Conservation (phyloP, 1,140 invertebrate genomes). For the Atopsyche davidsoni region DNA sequence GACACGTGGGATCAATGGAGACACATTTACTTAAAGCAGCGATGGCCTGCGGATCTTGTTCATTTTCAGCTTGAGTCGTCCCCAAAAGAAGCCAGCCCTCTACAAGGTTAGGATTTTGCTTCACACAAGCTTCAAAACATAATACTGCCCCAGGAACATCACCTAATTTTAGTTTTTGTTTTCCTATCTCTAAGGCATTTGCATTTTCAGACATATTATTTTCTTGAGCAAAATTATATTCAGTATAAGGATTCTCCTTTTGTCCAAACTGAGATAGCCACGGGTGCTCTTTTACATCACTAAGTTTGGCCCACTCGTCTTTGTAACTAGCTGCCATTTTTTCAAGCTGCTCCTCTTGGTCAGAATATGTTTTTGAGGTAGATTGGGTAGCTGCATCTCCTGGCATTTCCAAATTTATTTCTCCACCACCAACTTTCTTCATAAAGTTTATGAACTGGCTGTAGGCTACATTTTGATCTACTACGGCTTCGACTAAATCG, state of each 20-base stretch:
- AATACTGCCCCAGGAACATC: conserved; percentile 93
- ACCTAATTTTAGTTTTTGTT: conserved; percentile 72
- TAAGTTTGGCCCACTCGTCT: conserved; percentile 47
- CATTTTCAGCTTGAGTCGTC: conserved; percentile 83
- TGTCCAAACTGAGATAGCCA: conserved; percentile 35
- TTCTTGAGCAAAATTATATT: conserved; percentile 78
- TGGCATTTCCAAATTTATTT: conserved; percentile 46
- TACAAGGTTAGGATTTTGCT: conserved; percentile 72
- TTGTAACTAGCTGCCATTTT: conserved; percentile 45
- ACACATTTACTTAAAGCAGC: conserved; percentile 82
- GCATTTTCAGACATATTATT: conserved; percentile 79
- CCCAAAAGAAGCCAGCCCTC: conserved; percentile 80
- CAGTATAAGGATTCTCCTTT: conserved; percentile 38
- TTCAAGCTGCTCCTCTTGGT: conserved; percentile 41
- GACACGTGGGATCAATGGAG: conserved; percentile 73
- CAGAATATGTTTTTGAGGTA: conserved; percentile 33
- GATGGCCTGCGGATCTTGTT: conserved; percentile 82
- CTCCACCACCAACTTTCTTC: conserved; percentile 65
- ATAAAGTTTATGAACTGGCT: conserved; percentile 85
- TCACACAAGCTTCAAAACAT: conserved; percentile 92
- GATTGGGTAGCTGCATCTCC: conserved; percentile 33
- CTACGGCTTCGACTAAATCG: conserved; percentile 48
- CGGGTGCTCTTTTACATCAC: conserved; percentile 40
- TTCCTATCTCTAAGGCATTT: conserved; percentile 83
- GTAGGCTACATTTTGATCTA: conserved; percentile 63